Evolutionary conservation across 1,140 invertebrate species (phyloP), one percentile per base, ranked within the genome.

Genomic region (Latrodectus geometricus): DNA sequence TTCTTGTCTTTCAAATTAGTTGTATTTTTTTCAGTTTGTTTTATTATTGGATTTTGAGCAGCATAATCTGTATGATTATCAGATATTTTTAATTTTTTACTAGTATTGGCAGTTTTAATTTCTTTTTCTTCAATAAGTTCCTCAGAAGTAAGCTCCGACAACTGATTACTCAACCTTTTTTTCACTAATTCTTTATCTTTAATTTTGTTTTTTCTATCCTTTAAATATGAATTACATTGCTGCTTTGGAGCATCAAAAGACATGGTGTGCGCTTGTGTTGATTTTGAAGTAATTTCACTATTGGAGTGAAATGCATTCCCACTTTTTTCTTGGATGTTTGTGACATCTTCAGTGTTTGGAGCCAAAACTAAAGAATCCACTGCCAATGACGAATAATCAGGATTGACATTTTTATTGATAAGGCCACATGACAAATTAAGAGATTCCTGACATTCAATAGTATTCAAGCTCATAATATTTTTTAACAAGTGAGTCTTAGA

Each of bases 341-440:
- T 11, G 21, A 81, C 8, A 78, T 78, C 75, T 56, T 48, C 17
- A 21, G 83, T 77, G 54, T 86, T 73, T 12, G 83, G 83, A n/a
- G 52, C 83, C 61, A 86, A 77, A 23, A 86, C 61, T 21, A 86
- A 14, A 20, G 83, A 86, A 78, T 86, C 83, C 56, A 12, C 8
- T 35, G 69, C 70, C 49, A 81, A 70, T 8, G 78, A 48, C 54
- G 78, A 81, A 23, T 68, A 81, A 54, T 70, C 68, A 4, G n/a
- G 78, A 54, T 2, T 23, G 9, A 72, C 20, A 35, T 81, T 81
- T 11, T 15, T 15, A 5, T 11, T 66, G 23, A 79, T 68, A 1
- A 49, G 49, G 7, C 8, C 48, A 35, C 49, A 20, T 17, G 14
- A 14, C 9, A 86, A 70, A 56, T 68, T 50, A 15, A 77, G 48